Conservation (phyloP, 2,113 vertebrate genomes). For the Varanus salvator region DNA sequence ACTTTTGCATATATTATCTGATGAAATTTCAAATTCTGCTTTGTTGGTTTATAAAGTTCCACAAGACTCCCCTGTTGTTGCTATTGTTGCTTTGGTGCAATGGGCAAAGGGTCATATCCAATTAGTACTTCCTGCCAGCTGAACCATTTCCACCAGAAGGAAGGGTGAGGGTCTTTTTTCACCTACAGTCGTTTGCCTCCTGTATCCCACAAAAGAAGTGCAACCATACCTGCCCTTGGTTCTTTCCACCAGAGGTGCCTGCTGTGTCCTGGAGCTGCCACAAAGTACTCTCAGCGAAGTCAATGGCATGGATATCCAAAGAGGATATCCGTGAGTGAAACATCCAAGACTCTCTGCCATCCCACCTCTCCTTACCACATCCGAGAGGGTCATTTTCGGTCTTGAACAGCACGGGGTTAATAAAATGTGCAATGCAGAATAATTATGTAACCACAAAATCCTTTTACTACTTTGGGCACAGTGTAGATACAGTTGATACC, state of each 20-base stretch:
- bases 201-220: no score
- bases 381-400: background rate
- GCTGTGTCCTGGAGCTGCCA: background rate
- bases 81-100: background rate
- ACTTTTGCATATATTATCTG: no score
- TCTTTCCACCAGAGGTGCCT: background rate
- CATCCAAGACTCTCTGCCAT: background rate
- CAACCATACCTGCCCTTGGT: background rate
- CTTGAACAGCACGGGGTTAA: slow-evolving; percentile 7
- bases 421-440: background rate
- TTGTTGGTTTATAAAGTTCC: background rate
- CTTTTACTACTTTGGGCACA: background rate
- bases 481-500: background rate
- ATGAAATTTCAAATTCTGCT: background rate
- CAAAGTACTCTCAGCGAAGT: background rate
- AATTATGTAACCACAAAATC: background rate
- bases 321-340: no score
- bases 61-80: background rate
- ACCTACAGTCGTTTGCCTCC: no score
- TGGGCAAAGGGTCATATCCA: background rate
- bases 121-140: no score
- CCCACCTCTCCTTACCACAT: background rate
- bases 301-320: background rate
- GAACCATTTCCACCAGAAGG: no score
- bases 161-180: no score